phyloP scores from a whole-genome alignment of 2,113 vertebrate genomes.

The Noctilio leporinus region DNA sequence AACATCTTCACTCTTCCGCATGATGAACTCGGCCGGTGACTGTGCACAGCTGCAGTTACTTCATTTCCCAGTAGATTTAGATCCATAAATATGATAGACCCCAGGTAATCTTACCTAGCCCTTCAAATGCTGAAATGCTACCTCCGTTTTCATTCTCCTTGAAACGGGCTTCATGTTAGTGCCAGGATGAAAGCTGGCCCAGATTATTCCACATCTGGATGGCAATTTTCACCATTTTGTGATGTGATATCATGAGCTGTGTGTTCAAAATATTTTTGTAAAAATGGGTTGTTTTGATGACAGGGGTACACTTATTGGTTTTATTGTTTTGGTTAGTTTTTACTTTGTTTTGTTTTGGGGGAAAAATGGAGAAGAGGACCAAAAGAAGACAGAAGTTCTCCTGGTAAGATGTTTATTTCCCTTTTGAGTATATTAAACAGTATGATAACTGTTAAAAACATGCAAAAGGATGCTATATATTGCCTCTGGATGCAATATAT shows the following conservation, averaged over 20 bases:
- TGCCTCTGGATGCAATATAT: neutral
- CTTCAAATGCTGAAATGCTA: slow-evolving; percentile 11
- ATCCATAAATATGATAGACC: neutral
- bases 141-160: slow-evolving; percentile 13
- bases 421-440: neutral
- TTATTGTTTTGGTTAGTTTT: neutral
- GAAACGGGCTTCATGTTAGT: neutral
- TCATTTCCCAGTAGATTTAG: slow-evolving; percentile 35
- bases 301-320: neutral
- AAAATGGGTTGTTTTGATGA: neutral
- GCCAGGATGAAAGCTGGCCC: neutral
- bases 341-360: neutral
- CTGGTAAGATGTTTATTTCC: neutral
- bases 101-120: neutral
- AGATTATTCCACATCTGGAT: neutral
- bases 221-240: slow-evolving; percentile 9
- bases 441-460: neutral
- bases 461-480: neutral
- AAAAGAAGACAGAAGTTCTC: slow-evolving; percentile 3
- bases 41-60: neutral
- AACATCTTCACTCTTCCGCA: slow-evolving; percentile 31
- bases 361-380: neutral
- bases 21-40: slow-evolving; percentile 5
- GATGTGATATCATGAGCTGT: neutral
- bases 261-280: slow-evolving; percentile 13